Evolutionary conservation across 2,888 invertebrate genomes (phyloP), one percentile per base, ranked within the genome.

Genomic region (Junonia oenone): DNA sequence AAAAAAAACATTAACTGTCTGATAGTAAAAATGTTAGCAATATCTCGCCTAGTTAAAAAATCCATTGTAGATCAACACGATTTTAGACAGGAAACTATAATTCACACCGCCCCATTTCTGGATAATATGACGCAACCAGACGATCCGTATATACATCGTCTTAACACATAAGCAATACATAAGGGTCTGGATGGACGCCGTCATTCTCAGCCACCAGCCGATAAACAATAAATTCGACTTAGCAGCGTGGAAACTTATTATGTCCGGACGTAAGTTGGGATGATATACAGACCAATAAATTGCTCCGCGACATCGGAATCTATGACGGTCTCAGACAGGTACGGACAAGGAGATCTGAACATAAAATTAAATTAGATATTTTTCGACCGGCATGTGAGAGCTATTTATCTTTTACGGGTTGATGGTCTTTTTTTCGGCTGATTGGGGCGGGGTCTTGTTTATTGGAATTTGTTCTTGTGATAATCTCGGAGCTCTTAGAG

Each of bases 201-300:
- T 59, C 62, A 55, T 51, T 59, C 60, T 53, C 60, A 61, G 55
- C 67, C 69, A 63, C 66, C 59, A 57, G 59, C 66, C 68, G 68
- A 73, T 70, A 73, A 76, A 73, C 76, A 72, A 81, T 81, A 79
- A 81, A 79, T 80, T 75, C 68, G 71, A 77, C 75, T 78, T 77
- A 76, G 67, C 67, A 68, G 66, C 68, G 64, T 63, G 67, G 71
- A 74, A 76, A 76, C 72, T 79, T 78, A 78, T 78, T 76, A 77
- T 73, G 72, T 71, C 66, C 67, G 68, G 72, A 66, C 76, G 69
- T 75, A 75, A 75, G 73, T 76, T 75, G 68, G 68, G 73, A 80
- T 83, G 83, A 84, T 84, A 80, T 81, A 82, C 73, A 73, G 72
- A 73, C 68, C 76, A 71, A 82, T 85, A 83, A 84, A 83, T 83